These are phyloP conservation scores for Dendroctonus valens DNA, from an alignment of 1,140 invertebrate species.

Conservation along the genomic window DNA sequence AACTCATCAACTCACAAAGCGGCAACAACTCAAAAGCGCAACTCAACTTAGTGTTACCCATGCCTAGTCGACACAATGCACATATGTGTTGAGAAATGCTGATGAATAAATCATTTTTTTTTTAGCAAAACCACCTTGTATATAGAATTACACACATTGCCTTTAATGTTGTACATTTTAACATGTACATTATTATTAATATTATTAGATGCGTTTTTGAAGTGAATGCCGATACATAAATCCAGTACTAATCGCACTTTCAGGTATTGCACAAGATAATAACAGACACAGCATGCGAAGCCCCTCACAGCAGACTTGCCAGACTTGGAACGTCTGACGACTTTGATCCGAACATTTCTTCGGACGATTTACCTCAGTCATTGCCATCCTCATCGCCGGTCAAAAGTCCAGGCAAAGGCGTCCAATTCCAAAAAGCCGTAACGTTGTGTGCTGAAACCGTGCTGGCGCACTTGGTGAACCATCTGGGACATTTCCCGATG, in stretches of 20 bases:
- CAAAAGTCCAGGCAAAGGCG: constrained; percentile 45
- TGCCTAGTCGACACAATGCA: no score
- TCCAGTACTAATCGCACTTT: constrained; percentile 19
- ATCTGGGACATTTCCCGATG: constrained; percentile 88
- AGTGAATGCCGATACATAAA: no score
- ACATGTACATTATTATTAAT: no score
- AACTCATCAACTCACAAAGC: no score
- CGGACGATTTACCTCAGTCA: constrained; percentile 61
- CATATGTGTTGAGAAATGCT: no score
- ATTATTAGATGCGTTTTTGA: no score
- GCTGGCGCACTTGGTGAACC: constrained; percentile 79
- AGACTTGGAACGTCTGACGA: constrained; percentile 56
- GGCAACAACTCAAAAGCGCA: no score
- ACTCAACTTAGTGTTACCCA: no score
- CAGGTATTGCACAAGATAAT: constrained; percentile 54
- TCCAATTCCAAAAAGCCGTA: constrained; percentile 57
- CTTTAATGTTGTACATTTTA: no score
- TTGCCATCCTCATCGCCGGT: constrained; percentile 26
- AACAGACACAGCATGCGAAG: constrained; percentile 48
- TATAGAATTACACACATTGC: no score
- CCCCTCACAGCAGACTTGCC: constrained; percentile 41
- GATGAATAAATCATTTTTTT: no score
- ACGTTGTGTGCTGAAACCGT: constrained; percentile 69
- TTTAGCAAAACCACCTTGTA: no score
- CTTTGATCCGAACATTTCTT: constrained; percentile 68